phyloP scores from a whole-genome alignment of 2,888 invertebrate genomes.

The Sminthurinus aureus region DNA sequence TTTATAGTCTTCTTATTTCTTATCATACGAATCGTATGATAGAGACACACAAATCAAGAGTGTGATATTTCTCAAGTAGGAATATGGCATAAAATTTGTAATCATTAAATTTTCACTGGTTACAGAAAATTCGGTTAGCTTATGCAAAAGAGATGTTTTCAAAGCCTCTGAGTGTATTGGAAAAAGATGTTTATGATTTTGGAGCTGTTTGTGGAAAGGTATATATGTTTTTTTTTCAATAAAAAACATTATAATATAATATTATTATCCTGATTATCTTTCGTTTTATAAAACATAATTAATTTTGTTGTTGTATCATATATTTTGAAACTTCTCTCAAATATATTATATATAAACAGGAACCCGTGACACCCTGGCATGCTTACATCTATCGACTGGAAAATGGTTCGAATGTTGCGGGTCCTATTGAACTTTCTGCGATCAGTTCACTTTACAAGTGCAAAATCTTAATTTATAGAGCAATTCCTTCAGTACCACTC shows the following conservation, averaged over 20 bases:
- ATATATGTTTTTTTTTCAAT: neutral
- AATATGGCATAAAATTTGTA: too few species aligned
- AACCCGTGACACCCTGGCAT: constrained; percentile 24
- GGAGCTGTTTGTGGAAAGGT: constrained; percentile 25
- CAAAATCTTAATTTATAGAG: constrained; percentile 20
- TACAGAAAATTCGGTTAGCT: constrained; percentile 21
- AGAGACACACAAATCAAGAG: too few species aligned
- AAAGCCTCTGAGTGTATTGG: constrained; percentile 24
- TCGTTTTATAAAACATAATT: too few species aligned
- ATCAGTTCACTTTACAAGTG: constrained; percentile 31
- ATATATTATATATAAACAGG: neutral
- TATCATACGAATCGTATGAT: too few species aligned
- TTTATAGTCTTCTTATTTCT: too few species aligned
- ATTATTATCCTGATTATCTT: neutral
- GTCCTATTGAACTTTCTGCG: constrained; percentile 3
- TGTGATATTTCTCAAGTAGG: neutral
- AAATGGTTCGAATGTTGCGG: constrained; percentile 32
- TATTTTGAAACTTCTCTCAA: too few species aligned
- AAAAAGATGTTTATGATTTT: constrained; percentile 28
- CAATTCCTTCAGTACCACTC: constrained; percentile 20
- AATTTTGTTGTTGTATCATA: too few species aligned
- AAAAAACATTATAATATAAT: too few species aligned
- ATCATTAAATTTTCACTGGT: too few species aligned
- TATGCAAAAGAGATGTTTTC: constrained; percentile 26
- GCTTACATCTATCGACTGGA: constrained; percentile 29